Evolutionary conservation across 1,140 invertebrate species (phyloP).

Genomic region (Zaprionus gabonicus): DNA sequence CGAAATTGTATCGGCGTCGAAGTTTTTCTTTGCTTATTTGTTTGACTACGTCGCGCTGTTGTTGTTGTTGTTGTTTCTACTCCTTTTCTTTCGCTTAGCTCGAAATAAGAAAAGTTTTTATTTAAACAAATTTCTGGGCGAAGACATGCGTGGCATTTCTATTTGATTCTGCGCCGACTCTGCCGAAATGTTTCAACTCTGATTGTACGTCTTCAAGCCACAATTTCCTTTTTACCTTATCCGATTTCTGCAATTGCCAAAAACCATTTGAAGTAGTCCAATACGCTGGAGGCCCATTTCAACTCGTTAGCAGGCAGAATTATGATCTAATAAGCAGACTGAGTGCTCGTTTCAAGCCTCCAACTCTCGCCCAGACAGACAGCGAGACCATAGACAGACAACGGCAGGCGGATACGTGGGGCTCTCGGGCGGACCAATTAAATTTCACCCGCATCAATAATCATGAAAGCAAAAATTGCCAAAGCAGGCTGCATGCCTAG

Average conservation of each 20-base stretch:
- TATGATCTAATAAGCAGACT: constrained; percentile 65
- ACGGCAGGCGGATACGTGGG: constrained; percentile 35
- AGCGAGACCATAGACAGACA: constrained; percentile 2
- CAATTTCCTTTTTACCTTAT: not conserved
- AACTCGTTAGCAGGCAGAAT: constrained; percentile 60
- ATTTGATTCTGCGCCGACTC: constrained; percentile 21
- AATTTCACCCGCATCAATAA: constrained; percentile 83
- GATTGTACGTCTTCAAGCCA: not conserved
- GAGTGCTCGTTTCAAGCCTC: not conserved
- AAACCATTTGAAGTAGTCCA: constrained; percentile 23
- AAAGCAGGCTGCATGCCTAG: constrained; percentile 42
- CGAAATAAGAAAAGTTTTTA: constrained; percentile 82
- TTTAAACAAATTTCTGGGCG: constrained; percentile 71
- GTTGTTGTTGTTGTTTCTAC: constrained; percentile 39
- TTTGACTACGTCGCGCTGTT: constrained; percentile 38
- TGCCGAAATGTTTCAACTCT: constrained; percentile 22
- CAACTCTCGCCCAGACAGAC: constrained; percentile 1
- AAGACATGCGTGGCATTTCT: constrained; percentile 63
- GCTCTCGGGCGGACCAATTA: constrained; percentile 68
- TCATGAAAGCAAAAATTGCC: constrained; percentile 80
- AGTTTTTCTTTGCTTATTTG: constrained; percentile 77
- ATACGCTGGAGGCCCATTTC: constrained; percentile 26
- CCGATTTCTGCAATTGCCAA: constrained; percentile 9
- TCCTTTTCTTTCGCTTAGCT: constrained; percentile 49
- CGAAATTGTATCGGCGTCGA: constrained; percentile 81